Percentiles rank a stretch among this genome's conserved stretches.
phyloP scores from a whole-genome alignment of 1,140 invertebrate species.

The Dermatophagoides farinae region DNA sequence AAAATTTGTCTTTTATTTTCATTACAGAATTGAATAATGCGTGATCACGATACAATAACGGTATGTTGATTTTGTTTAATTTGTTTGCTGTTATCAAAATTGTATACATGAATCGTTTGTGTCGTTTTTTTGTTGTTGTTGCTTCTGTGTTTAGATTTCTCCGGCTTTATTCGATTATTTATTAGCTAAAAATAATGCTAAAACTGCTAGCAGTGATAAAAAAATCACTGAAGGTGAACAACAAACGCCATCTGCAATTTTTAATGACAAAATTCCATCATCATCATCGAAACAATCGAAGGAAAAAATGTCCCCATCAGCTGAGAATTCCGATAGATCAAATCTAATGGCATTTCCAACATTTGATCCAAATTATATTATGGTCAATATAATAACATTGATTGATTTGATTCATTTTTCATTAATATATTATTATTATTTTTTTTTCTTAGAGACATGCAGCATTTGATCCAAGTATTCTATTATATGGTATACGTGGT shows the following conservation, averaged over 20 bases:
- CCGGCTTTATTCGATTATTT: no score
- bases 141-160: no score
- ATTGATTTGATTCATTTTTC: background rate
- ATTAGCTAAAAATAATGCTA: no score
- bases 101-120: background rate
- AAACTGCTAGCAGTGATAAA: no score
- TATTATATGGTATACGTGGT: background rate
- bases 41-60: background rate
- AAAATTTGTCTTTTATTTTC: background rate
- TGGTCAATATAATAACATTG: background rate
- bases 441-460: background rate
- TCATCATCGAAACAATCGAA: no score
- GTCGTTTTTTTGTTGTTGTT: background rate
- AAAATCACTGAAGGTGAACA: no score
- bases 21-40: no score
- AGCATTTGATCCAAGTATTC: background rate
- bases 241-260: no score
- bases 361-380: conserved; percentile 2
- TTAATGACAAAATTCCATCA: no score
- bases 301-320: no score
- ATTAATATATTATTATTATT: background rate
- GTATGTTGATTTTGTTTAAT: background rate
- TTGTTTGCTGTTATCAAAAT: background rate
- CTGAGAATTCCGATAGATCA: no score
- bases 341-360: no score